A percentile compares a stretch with the other conserved stretches of the same genome.
Evolutionary conservation across 2,888 invertebrate genomes (phyloP).

Genomic region (Chloroclysta siterata): DNA sequence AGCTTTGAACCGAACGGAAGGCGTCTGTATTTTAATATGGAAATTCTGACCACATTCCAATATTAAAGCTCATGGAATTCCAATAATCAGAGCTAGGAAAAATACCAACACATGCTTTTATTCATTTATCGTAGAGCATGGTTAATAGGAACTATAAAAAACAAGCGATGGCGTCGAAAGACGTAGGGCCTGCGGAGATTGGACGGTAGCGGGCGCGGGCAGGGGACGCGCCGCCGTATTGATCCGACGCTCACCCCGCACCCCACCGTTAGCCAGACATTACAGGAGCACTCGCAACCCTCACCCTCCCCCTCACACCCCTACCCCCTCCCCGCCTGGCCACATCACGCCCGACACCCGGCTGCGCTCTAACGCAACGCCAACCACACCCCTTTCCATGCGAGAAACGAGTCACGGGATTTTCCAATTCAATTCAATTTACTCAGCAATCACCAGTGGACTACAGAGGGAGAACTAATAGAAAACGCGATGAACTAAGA

Average conservation of each 20-base stretch:
- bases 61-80: slow-evolving; percentile 45
- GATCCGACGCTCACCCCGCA: slow-evolving; percentile 66
- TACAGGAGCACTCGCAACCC: slow-evolving; percentile 70
- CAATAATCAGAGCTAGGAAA: slow-evolving; percentile 44
- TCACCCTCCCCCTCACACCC: slow-evolving; percentile 56
- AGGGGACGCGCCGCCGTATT: slow-evolving; percentile 71
- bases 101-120: slow-evolving; percentile 74
- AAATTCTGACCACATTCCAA: slow-evolving; percentile 40
- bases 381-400: slow-evolving; percentile 81
- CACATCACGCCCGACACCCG: slow-evolving; percentile 51
- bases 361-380: slow-evolving; percentile 62
- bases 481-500: slow-evolving; percentile 38
- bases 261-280: slow-evolving; percentile 66
- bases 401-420: slow-evolving; percentile 79
- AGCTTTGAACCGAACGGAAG: neutral
- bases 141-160: slow-evolving; percentile 81
- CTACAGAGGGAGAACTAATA: slow-evolving; percentile 52
- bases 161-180: slow-evolving; percentile 82
- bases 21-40: slow-evolving; percentile 9
- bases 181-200: slow-evolving; percentile 82
- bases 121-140: slow-evolving; percentile 79
- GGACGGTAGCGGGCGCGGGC: slow-evolving; percentile 62
- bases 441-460: slow-evolving; percentile 52
- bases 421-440: slow-evolving; percentile 83
- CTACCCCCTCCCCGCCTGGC: slow-evolving; percentile 47